Base-by-base conservation (phyloP, 37 sponge, comb jelly and placozoan genomes). In the Oopsacas minuta region DNA sequence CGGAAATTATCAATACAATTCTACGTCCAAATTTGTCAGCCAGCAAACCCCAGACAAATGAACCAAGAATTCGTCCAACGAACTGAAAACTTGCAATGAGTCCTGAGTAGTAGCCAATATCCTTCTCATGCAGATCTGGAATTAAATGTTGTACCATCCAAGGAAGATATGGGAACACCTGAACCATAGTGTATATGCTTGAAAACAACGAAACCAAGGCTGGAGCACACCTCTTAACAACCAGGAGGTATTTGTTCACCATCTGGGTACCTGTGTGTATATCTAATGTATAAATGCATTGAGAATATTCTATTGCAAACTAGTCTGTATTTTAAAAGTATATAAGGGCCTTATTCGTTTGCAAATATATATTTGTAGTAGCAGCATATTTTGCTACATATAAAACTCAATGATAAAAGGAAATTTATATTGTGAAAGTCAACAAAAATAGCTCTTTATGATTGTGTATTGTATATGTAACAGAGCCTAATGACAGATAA, bases 141-240 rank as follows among this genome's bases (percentile, higher is more conserved):
- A 86, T 36, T 22, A 91, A 86, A 22, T 88, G 86, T 46, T 87
- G 52, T 37, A 92, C 91, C 94, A 94, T 92, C 88, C 91, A 94
- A 8, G 92, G 92, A n/a, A 91, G 88, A 61, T 89, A 92, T 1
- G 94, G 94, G 46, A 94, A 94, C 38, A 91, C 37, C 90, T 90
- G 86, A 0, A 92, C 90, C 83, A 92, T 91, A 51, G 91, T 36
- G 39, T 82, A 91, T 1, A 89, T 84, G 88, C 83, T 91, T 82
- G 88, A 22, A 49, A 94, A 90, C 92, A 61, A n/a, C 3, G 75
- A 3, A 34, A 61, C 28, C 1, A 61, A 34, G 75, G 75, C 75
- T 3, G 75, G 75, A 12, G 22, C 7, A 12, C 75, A 20, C 30
- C 30, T 61, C 75, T 61, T 61, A 3, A 61, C 32, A 34, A 61